phyloP scores from a whole-genome alignment of 35 echinoderm and acorn worm genomes.

The Strongylocentrotus purpuratus region DNA sequence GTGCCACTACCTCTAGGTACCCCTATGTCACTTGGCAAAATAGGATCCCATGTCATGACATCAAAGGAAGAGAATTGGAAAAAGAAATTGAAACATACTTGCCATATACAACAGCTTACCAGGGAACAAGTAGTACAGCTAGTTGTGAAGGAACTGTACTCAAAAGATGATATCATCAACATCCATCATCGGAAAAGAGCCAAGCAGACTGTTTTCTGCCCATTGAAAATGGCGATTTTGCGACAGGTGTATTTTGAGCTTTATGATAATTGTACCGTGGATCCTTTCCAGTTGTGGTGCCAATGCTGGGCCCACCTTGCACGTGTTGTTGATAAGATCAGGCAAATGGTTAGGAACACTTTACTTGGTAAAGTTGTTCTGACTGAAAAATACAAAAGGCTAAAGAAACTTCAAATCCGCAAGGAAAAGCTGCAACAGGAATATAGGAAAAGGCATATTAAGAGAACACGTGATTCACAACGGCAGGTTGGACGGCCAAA shows the following conservation, averaged over 20 bases:
- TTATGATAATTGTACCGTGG: neutral
- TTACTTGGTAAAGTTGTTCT: neutral
- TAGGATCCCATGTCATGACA: neutral
- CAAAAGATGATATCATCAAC: neutral
- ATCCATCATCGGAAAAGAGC: neutral
- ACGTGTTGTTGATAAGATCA: neutral
- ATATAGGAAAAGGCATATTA: neutral
- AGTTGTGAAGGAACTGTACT: neutral
- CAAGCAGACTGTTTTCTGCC: neutral
- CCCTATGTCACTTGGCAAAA: neutral
- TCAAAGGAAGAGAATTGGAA: neutral
- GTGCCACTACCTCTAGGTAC: neutral
- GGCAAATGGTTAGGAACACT: neutral
- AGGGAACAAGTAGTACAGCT: neutral
- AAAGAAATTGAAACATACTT: neutral
- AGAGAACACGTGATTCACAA: neutral
- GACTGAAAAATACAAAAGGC: neutral
- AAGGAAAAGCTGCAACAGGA: neutral
- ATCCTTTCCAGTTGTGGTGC: neutral
- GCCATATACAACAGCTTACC: neutral
- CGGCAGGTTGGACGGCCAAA: neutral
- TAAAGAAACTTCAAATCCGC: neutral
- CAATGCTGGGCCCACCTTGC: neutral
- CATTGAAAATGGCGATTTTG: neutral
- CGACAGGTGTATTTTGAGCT: neutral